phyloP scores from a whole-genome alignment of 2,113 vertebrate genomes.

The Hydrolagus affinis region DNA sequence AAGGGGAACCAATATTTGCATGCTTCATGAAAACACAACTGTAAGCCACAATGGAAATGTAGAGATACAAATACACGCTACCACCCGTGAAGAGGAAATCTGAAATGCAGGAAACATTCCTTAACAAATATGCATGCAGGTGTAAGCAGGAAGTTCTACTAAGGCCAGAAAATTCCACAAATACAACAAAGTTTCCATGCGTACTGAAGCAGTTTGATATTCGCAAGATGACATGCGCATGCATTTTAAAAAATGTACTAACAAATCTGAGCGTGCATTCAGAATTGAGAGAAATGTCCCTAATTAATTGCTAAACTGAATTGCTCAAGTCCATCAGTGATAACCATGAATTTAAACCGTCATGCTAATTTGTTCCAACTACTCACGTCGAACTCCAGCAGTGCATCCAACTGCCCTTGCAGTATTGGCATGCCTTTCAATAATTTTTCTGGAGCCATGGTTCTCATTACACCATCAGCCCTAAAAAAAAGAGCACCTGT shows the following conservation, averaged over 20 bases:
- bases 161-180: neutral
- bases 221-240: neutral
- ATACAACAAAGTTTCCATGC: neutral
- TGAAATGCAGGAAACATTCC: neutral
- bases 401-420: conserved; percentile 88
- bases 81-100: neutral
- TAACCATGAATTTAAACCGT: neutral
- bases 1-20: neutral
- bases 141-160: neutral
- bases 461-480: conserved; percentile 90
- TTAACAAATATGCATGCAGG: neutral
- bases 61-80: neutral
- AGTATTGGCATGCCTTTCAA: conserved; percentile 92
- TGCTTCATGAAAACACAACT: neutral
- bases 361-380: conserved; percentile 30
- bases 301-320: neutral
- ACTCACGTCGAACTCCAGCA: conserved; percentile 94
- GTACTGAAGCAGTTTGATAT: neutral
- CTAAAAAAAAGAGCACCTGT: conserved; percentile 48
- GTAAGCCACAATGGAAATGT: neutral
- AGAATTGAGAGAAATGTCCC: too few species aligned
- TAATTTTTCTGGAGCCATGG: conserved; percentile 89
- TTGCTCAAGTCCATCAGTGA: neutral
- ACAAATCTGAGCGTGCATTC: too few species aligned
- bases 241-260: neutral